phyloP scores from a whole-genome alignment of 1,140 invertebrate genomes.

The Lasaia peninsularis region DNA sequence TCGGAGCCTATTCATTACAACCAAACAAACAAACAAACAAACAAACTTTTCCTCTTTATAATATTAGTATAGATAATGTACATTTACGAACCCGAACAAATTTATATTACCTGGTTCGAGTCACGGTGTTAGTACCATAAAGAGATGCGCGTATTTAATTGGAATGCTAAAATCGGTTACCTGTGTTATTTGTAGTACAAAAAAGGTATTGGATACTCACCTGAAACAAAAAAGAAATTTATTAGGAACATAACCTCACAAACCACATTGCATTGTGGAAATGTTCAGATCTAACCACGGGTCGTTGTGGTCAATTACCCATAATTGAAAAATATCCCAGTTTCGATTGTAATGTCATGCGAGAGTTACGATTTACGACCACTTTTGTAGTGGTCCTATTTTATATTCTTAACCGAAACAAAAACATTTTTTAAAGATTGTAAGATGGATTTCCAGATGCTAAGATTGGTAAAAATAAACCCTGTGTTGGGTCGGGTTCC shows the following conservation, averaged over 20 bases:
- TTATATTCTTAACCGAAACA: no score
- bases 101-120: no score
- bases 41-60: no score
- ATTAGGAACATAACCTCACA: constrained; percentile 23
- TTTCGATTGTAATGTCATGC: constrained; percentile 56
- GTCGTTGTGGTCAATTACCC: constrained; percentile 62
- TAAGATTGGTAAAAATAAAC: no score
- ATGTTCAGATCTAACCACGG: constrained; percentile 14
- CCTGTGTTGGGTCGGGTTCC: no score
- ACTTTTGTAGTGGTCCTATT: background rate
- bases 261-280: constrained; percentile 14
- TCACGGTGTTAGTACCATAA: no score
- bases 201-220: constrained; percentile 34
- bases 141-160: no score
- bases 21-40: no score
- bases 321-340: constrained; percentile 67
- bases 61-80: no score
- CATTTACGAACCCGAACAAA: no score
- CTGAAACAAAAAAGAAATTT: constrained; percentile 40
- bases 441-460: no score
- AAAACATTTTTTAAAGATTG: background rate
- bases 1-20: no score
- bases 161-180: background rate
- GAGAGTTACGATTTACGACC: constrained; percentile 40
- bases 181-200: background rate